These are phyloP conservation scores for Apis cerana DNA, from an alignment of 1,140 invertebrate species.

Conservation along the genomic window DNA sequence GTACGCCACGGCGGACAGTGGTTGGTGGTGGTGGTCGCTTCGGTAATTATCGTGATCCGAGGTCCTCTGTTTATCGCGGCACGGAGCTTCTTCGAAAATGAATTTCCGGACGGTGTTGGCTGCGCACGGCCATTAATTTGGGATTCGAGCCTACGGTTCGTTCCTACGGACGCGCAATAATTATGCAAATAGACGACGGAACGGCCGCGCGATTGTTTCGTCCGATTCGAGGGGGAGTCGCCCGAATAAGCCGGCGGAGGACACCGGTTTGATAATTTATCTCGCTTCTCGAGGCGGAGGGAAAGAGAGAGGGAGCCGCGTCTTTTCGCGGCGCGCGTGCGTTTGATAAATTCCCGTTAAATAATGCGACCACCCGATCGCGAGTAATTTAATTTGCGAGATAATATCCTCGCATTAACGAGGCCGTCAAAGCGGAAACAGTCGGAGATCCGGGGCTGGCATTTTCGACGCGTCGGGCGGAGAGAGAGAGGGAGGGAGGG, in stretches of 20 bases:
- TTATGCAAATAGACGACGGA: constrained; percentile 37
- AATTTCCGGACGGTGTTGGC: constrained; percentile 13
- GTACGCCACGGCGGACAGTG: neutral
- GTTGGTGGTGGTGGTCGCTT: neutral
- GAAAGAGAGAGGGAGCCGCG: too few relatives aligned
- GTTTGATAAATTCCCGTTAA: constrained; percentile 37
- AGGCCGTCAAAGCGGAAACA: constrained; percentile 30
- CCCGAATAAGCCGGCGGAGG: neutral
- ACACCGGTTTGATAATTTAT: constrained; percentile 2
- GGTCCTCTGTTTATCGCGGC: constrained; percentile 31
- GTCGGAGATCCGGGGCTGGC: neutral
- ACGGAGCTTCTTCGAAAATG: constrained; percentile 47
- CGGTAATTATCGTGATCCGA: constrained; percentile 43
- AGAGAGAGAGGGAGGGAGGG: neutral
- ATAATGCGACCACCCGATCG: constrained; percentile 8
- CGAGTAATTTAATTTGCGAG: constrained; percentile 35
- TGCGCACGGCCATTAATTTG: constrained; percentile 35
- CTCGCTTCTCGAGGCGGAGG: neutral
- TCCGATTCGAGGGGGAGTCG: neutral
- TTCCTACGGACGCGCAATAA: constrained; percentile 20
- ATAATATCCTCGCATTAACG: constrained; percentile 33
- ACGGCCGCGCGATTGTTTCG: constrained; percentile 16
- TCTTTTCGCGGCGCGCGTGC: neutral
- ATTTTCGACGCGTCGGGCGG: neutral
- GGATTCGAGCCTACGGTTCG: neutral